Base-by-base conservation (phyloP, 2,113 vertebrate genomes). In the Oreamnos americanus region DNA sequence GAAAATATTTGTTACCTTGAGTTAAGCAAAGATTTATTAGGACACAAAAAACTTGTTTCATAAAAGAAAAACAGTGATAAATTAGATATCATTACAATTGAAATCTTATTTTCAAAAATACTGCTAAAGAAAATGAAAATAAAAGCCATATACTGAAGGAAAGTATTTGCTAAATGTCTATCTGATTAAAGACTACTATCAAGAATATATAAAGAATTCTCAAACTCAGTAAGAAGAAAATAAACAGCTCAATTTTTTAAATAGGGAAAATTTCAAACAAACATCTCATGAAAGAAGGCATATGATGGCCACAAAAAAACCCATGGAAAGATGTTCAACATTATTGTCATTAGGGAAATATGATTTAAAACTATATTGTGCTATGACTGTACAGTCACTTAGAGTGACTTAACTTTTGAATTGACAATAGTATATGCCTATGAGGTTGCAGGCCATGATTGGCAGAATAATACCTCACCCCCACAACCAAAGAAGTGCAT, bases 111-210 rank as follows among this genome's bases (percentile, higher is more conserved):
- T 95, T 55, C n/a, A 91, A 91, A 94, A 79, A 62, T 3, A 16
- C 15, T 33, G 2, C 33, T 97, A 95, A 92, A 53, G 43, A 91
- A 97, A 86, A 36, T 60, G n/a, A 90, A 84, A 51, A 74, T 30
- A 91, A 60, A 84, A 93, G 25, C 5, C 16, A 26, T 60, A 84
- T 25, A 36, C 2, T 45, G 28, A 4, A 23, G 90, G 39, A 71
- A 83, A 78, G 57, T 84, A 14, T 91, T 87, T 90, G 3, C 9
- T 51, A 92, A 87, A 84, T 43, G 43, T 3, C 2, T 60, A 60
- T 95, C 76, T 81, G 47, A 71, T 78, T 49, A 97, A 90, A 25
- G 4, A 17, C 33, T 58, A 25, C 0, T 12, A 36, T 86, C 43
- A 17, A 78, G 39, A 76, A 33, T 87, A 25, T 4, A 45, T 39